Percentiles rank a stretch among this genome's conserved stretches.
These are phyloP conservation scores for Lytechinus pictus DNA, from an alignment of 35 echinoderm and acorn worm genomes.

Conservation along the genomic window DNA sequence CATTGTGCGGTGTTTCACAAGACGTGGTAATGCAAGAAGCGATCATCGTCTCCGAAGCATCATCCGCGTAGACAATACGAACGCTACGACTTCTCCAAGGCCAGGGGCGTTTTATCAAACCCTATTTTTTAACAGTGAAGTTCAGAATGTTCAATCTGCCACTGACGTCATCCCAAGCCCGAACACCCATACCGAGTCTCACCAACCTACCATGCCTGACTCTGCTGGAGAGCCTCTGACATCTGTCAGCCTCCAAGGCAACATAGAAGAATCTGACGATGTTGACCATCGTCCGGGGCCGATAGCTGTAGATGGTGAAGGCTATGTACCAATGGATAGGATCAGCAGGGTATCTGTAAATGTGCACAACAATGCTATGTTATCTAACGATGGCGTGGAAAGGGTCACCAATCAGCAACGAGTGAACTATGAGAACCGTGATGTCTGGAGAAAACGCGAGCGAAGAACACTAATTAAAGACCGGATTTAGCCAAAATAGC, in stretches of 20 bases:
- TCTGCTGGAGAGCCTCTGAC: neutral
- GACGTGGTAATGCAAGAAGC: neutral
- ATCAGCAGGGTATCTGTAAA: neutral
- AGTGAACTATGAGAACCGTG: neutral
- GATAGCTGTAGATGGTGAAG: neutral
- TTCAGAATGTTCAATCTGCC: neutral
- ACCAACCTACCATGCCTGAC: neutral
- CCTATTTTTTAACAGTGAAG: neutral
- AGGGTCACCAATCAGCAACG: neutral
- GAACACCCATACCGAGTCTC: neutral
- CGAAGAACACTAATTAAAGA: neutral
- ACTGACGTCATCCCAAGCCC: neutral
- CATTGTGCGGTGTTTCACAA: neutral
- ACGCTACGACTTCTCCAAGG: neutral
- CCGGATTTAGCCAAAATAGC: neutral
- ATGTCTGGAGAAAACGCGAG: neutral
- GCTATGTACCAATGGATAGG: neutral
- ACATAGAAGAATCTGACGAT: neutral
- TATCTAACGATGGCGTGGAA: neutral
- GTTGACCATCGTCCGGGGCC: neutral
- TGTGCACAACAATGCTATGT: neutral
- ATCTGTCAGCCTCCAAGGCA: neutral
- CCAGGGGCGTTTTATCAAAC: neutral
- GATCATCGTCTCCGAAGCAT: neutral
- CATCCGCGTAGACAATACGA: neutral